Conservation (phyloP, 1,140 invertebrate genomes). For the Apis florea region DNA sequence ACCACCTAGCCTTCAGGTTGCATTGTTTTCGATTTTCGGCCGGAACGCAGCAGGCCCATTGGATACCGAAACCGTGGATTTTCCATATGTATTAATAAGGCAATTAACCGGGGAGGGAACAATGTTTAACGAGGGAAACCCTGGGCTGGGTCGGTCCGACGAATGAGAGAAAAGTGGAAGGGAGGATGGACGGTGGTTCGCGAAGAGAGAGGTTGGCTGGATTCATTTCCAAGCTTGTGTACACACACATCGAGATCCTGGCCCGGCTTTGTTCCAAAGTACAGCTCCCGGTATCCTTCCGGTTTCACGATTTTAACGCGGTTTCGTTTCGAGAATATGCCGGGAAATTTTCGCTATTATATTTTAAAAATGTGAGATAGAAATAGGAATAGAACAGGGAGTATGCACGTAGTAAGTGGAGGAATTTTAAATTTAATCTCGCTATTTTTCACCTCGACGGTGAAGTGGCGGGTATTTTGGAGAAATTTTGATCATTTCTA, state of each 20-base stretch:
- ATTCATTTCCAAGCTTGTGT: constrained; percentile 41
- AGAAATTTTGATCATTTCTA: too few relatives aligned
- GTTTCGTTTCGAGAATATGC: neutral
- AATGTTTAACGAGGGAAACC: constrained; percentile 64
- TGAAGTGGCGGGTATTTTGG: too few relatives aligned
- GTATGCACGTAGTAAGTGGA: too few relatives aligned
- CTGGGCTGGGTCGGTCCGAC: neutral
- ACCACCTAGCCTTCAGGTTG: constrained; percentile 13
- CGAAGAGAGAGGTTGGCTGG: constrained; percentile 20
- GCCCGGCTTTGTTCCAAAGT: constrained; percentile 31
- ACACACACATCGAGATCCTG: constrained; percentile 21
- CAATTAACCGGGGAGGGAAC: constrained; percentile 67
- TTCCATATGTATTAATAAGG: constrained; percentile 73
- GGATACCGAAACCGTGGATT: constrained; percentile 1
- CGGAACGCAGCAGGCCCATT: constrained; percentile 6
- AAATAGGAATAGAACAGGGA: too few relatives aligned
- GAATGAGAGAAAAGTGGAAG: constrained; percentile 32
- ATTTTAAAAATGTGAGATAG: too few relatives aligned
- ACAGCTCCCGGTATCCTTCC: neutral
- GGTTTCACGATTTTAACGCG: neutral
- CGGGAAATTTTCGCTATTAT: neutral
- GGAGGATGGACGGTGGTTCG: constrained; percentile 32
- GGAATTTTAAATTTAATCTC: too few relatives aligned
- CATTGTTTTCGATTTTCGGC: constrained; percentile 52
- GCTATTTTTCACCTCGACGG: too few relatives aligned